A percentile compares a stretch with the other conserved stretches of the same genome.
phyloP scores from a whole-genome alignment of 2,797 vertebrate species.

The Tachyglossus aculeatus region DNA sequence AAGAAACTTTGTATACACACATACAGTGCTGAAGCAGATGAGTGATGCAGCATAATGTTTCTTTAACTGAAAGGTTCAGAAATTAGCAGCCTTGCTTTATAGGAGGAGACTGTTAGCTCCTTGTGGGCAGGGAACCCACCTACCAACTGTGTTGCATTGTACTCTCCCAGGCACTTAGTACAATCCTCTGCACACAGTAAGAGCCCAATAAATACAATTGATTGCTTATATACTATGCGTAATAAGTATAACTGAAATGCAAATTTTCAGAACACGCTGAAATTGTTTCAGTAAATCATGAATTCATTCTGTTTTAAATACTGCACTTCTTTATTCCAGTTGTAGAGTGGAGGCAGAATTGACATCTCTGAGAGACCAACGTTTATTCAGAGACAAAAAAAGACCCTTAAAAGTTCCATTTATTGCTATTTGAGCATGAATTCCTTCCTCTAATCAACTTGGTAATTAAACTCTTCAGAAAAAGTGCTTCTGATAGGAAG shows the following conservation, averaged over 20 bases:
- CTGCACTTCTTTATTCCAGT: slow-evolving; percentile 28
- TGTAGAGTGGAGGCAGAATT: slow-evolving; percentile 10
- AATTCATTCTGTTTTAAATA: slow-evolving; percentile 14
- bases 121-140: no score
- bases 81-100: no score
- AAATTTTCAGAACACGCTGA: background rate
- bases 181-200: no score
- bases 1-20: no score
- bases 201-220: no score
- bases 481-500: slow-evolving; percentile 18
- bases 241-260: background rate
- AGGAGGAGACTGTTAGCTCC: no score
- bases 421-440: slow-evolving; percentile 19
- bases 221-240: no score
- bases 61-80: no score
- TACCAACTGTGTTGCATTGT: no score
- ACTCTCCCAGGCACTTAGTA: no score
- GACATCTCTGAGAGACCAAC: slow-evolving; percentile 5
- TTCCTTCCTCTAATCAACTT: slow-evolving; percentile 58
- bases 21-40: no score
- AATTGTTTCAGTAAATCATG: background rate
- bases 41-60: no score
- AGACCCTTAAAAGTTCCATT: slow-evolving; percentile 35
- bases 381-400: slow-evolving; percentile 29
- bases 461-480: slow-evolving; percentile 58